Percentiles rank a stretch among this genome's conserved stretches.
Conservation (phyloP, 1,140 invertebrate species). For the Acyrthosiphon pisum region DNA sequence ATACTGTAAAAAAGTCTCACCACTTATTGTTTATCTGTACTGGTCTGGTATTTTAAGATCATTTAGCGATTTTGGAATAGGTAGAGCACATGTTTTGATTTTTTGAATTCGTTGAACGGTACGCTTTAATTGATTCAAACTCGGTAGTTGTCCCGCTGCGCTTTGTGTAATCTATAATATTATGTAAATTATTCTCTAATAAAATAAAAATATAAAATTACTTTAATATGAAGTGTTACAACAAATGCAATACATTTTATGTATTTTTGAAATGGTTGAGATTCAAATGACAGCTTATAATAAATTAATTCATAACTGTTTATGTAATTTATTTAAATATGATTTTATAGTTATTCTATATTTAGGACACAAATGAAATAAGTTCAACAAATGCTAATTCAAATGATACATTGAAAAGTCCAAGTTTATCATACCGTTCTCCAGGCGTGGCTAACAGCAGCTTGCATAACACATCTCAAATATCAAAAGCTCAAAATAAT, state of each 20-base stretch:
- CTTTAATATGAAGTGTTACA: neutral
- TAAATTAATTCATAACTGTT: neutral
- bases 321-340: neutral
- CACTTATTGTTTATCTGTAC: no score
- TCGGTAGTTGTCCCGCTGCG: no score
- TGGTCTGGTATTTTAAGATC: no score
- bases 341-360: neutral
- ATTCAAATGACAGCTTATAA: neutral
- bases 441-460: neutral
- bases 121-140: no score
- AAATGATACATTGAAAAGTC: neutral
- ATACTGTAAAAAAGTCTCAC: no score
- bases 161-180: no score
- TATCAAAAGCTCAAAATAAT: neutral
- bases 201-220: no score
- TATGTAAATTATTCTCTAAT: no score
- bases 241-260: neutral
- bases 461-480: neutral
- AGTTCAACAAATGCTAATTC: neutral
- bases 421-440: neutral
- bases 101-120: no score
- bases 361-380: slow-evolving; percentile 19
- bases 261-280: neutral
- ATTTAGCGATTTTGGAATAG: no score
- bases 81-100: no score